Conservation (phyloP, 2,113 vertebrate genomes). For the Scophthalmus maximus region DNA sequence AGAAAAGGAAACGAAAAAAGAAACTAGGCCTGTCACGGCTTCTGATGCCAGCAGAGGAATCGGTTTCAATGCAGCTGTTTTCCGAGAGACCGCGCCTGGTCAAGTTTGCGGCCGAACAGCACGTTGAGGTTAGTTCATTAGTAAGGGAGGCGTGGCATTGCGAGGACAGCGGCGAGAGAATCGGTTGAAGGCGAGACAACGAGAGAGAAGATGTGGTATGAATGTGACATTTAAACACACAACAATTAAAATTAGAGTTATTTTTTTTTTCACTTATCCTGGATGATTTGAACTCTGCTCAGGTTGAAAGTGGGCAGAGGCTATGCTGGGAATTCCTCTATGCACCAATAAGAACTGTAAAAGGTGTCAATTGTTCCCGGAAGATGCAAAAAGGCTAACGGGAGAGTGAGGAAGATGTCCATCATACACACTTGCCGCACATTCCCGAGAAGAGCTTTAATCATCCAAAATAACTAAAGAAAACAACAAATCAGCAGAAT, state of each 20-base stretch:
- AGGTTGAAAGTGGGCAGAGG: slow-evolving; percentile 11
- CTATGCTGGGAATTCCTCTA: slow-evolving; percentile 12
- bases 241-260: slow-evolving; percentile 10
- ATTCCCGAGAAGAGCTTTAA: neutral
- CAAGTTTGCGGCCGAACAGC: slow-evolving; percentile 53
- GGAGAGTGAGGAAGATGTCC: slow-evolving; percentile 25
- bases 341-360: slow-evolving; percentile 16
- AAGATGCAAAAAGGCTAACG: neutral
- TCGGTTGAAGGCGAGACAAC: slow-evolving; percentile 13
- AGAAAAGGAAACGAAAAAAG: slow-evolving; percentile 2
- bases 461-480: slow-evolving; percentile 5
- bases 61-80: slow-evolving; percentile 73
- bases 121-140: slow-evolving; percentile 59
- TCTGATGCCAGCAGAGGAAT: slow-evolving; percentile 60
- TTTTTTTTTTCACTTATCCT: slow-evolving; percentile 1
- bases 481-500: neutral
- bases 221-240: slow-evolving; percentile 15
- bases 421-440: slow-evolving; percentile 12
- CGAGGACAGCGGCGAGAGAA: slow-evolving; percentile 24
- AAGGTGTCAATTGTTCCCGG: slow-evolving; percentile 4
- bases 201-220: slow-evolving; percentile 3
- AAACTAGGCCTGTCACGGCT: slow-evolving; percentile 50
- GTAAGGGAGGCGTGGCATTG: slow-evolving; percentile 31
- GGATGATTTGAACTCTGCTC: slow-evolving; percentile 16
- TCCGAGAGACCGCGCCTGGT: slow-evolving; percentile 72